phyloP scores from a whole-genome alignment of 2,113 vertebrate species.

The Hyla sarda region DNA sequence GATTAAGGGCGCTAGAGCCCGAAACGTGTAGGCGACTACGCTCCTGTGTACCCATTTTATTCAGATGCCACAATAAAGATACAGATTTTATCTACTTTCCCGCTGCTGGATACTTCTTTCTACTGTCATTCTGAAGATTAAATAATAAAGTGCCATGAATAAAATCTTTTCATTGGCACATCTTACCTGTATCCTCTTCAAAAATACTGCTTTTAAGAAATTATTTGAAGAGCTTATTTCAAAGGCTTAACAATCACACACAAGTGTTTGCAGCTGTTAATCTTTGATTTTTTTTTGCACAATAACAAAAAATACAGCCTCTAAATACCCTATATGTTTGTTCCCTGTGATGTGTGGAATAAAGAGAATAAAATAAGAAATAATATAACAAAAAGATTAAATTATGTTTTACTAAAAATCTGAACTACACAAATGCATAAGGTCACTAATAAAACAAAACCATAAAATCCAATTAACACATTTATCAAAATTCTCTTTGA shows the following conservation, averaged over 20 bases:
- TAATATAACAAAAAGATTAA: neutral
- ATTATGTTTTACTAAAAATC: neutral
- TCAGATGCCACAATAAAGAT: no score
- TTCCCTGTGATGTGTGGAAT: neutral
- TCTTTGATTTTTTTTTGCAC: slow-evolving; percentile 26
- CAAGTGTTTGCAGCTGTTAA: slow-evolving; percentile 37
- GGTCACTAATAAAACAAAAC: no score
- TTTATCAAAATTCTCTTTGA: no score
- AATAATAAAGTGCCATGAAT: slow-evolving; percentile 2
- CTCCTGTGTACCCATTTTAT: no score
- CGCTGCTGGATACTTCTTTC: no score
- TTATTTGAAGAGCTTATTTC: slow-evolving; percentile 34
- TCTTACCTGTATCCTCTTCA: slow-evolving; percentile 6
- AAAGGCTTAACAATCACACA: slow-evolving; percentile 35
- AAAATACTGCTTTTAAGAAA: slow-evolving; percentile 13
- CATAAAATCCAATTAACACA: no score
- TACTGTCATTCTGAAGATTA: neutral
- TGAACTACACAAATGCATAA: neutral
- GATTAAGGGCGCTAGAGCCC: no score
- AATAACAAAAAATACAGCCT: slow-evolving; percentile 17
- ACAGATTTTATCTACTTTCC: no score
- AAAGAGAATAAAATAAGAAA: neutral
- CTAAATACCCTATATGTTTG: neutral
- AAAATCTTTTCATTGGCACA: neutral
- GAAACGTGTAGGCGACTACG: no score